phyloP scores from a whole-genome alignment of 2,888 invertebrate genomes.

The Athalia circularis region DNA sequence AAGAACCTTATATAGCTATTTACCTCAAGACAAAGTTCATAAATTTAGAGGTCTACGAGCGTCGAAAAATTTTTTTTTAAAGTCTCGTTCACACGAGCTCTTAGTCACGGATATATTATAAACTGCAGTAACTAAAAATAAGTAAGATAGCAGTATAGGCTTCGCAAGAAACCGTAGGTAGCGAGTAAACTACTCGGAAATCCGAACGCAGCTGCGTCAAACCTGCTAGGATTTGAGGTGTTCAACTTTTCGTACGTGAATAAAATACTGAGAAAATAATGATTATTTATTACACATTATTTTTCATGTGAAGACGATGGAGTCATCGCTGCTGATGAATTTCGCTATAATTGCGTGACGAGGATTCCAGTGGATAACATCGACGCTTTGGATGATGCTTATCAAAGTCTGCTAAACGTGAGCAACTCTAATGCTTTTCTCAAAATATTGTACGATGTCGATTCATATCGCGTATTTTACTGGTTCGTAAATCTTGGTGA shows the following conservation, averaged over 20 bases:
- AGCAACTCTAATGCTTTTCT: constrained; percentile 57
- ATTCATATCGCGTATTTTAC: background rate
- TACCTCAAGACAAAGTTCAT: too few relatives aligned
- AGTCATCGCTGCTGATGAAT: constrained; percentile 86
- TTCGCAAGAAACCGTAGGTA: background rate
- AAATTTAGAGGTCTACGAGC: background rate
- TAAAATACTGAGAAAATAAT: background rate
- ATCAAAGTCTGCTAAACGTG: constrained; percentile 84
- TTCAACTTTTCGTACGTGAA: constrained; percentile 4
- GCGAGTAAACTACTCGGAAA: constrained; percentile 18
- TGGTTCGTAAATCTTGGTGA: background rate
- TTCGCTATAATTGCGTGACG: constrained; percentile 88
- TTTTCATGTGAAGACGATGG: constrained; percentile 78
- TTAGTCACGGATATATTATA: constrained; percentile 41
- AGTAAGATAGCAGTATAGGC: constrained; percentile 26
- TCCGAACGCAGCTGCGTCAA: constrained; percentile 31
- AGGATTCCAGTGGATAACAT: constrained; percentile 87
- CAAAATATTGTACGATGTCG: too few relatives aligned
- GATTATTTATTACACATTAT: background rate
- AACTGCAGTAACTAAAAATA: constrained; percentile 44
- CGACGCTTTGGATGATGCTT: constrained; percentile 86
- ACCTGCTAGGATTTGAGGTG: constrained; percentile 6
- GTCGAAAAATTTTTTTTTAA: background rate
- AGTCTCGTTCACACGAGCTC: constrained; percentile 24
- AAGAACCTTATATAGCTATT: too few relatives aligned